phyloP scores from a whole-genome alignment of 2,888 invertebrate species.

The Diaprepes abbreviatus region DNA sequence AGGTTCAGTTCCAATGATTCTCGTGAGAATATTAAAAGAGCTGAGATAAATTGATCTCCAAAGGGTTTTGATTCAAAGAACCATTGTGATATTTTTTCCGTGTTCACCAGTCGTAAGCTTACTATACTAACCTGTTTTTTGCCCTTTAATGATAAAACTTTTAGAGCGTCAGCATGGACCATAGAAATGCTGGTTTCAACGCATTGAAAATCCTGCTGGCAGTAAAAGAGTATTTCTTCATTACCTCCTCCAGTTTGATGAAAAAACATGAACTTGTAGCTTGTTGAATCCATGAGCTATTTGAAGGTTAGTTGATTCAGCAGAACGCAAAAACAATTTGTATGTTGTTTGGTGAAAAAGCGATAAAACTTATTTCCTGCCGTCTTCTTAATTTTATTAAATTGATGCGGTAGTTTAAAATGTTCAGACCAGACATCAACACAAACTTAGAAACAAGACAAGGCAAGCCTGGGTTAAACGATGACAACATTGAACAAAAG shows the following conservation, averaged over 20 bases:
- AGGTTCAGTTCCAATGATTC: background rate
- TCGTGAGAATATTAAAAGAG: background rate
- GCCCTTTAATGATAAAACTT: slow-evolving; percentile 16
- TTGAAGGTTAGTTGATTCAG: slow-evolving; percentile 6
- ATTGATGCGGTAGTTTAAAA: slow-evolving; percentile 12
- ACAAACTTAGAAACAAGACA: too few relatives aligned
- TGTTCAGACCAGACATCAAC: too few relatives aligned
- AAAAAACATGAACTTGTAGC: slow-evolving; percentile 2
- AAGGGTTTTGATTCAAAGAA: too few relatives aligned
- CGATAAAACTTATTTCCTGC: background rate
- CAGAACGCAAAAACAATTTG: slow-evolving; percentile 6
- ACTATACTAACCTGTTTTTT: slow-evolving; percentile 16
- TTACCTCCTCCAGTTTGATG: background rate
- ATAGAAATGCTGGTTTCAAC: slow-evolving; percentile 1
- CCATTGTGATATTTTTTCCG: slow-evolving; percentile 1
- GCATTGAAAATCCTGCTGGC: background rate
- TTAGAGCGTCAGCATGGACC: background rate
- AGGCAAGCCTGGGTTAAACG: too few relatives aligned
- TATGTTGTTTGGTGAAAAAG: background rate
- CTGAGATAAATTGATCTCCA: background rate
- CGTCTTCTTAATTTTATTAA: slow-evolving; percentile 7
- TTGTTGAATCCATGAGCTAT: slow-evolving; percentile 3
- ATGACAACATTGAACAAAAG: too few relatives aligned
- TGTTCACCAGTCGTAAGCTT: slow-evolving; percentile 1
- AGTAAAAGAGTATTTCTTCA: slow-evolving; percentile 4